Evolutionary conservation across 1,140 invertebrate species (phyloP), one percentile per base, ranked within the genome.

Genomic region (Glossosoma conforme): DNA sequence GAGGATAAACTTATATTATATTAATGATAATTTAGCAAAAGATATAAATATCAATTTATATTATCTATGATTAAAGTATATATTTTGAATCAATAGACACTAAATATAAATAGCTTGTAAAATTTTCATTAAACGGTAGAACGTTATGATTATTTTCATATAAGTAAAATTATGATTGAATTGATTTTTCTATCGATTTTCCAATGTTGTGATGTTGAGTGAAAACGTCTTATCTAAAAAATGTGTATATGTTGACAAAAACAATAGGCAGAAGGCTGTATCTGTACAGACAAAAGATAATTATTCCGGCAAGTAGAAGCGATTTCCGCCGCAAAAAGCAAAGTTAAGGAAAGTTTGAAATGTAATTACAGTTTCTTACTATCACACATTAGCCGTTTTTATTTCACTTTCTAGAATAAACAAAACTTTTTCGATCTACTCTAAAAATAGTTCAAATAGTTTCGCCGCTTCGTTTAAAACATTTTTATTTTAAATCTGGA

Each of bases 291-390:
- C 47, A 55, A 53, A 52, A 52, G 48, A 37, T 50, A 56, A 52
- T 56, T 52, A 47, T 49, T 28, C 41, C 47, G 14, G 44, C 36
- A 52, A 47, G n/a, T n/a, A n/a, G 33, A 52, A 52, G 22, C 32
- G 44, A 51, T 47, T 18, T 19, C 41, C 33, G 37, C 20, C 21
- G 33, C n/a, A 32, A 46, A 52, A 56, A 46, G 30, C 43, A 25
- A 4, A 38, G 36, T 38, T 47, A 6, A 8, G 20, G 13, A 51
- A 56, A 52, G 35, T 56, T 56, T 36, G 15, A 28, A 56, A 52
- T 48, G 48, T 56, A 52, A 56, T 56, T 56, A 56, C 44, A 52
- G 43, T 52, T 56, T 52, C 48, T 56, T 56, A 19, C 45, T 50
- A 45, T 51, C 44, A 41, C 21, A 56, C 47, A 52, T 55, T 55